These are phyloP conservation scores for Gallinago jamesoni DNA, from an alignment of 2,113 vertebrate genomes.

Conservation along the genomic window DNA sequence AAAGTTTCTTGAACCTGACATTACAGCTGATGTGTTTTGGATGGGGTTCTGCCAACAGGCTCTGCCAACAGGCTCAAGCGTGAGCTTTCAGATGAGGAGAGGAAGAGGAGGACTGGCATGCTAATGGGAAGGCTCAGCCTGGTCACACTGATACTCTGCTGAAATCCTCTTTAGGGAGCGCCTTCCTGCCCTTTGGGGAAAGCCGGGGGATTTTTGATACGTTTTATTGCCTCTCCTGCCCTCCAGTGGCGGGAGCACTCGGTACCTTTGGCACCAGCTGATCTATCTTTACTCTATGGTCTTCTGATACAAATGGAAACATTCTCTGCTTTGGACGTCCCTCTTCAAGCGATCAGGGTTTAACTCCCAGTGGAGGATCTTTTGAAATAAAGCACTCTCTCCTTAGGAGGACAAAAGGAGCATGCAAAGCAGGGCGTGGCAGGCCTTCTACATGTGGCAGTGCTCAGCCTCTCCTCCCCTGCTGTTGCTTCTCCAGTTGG, in stretches of 20 bases:
- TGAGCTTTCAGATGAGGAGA: not conserved
- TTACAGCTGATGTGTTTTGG: not conserved
- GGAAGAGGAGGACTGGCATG: not conserved
- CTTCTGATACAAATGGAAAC: not conserved
- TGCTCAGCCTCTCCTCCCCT: not conserved
- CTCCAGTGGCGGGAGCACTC: not conserved
- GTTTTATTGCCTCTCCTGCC: constrained; percentile 11
- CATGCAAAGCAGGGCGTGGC: fast-evolving
- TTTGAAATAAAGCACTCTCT: not conserved
- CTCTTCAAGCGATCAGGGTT: not conserved
- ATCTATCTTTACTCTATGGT: not conserved
- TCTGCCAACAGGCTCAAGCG: not conserved
- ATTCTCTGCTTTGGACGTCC: not conserved
- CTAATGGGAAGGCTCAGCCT: not conserved
- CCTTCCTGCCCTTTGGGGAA: not conserved
- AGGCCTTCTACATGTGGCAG: fast-evolving
- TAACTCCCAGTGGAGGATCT: not conserved
- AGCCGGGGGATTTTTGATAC: not conserved
- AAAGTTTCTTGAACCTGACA: not conserved
- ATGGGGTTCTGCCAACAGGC: not conserved
- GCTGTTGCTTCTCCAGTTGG: not conserved
- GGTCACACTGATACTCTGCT: not conserved
- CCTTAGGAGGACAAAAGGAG: not conserved
- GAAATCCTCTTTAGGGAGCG: not conserved
- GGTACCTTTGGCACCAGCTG: not conserved